Evolutionary conservation across 2,113 vertebrate species (phyloP), one percentile per base, ranked within the genome.

Genomic region (Misgurnus mizolepis): DNA sequence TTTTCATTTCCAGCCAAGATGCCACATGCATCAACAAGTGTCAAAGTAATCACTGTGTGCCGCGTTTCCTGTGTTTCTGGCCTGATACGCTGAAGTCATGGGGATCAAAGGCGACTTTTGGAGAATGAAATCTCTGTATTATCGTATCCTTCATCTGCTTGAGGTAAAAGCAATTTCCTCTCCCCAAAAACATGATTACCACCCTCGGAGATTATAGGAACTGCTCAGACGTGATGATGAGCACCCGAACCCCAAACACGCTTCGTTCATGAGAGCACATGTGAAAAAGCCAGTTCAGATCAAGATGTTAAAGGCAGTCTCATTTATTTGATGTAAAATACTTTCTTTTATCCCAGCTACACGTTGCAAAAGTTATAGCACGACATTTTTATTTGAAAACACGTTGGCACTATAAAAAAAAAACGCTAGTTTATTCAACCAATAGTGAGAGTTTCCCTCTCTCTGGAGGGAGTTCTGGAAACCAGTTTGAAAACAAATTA

Each of bases 151-250:
- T 79, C 71, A 82, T 69, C 45, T 27, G 55, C 61, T 18, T 70
- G 67, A 79, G 61, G 80, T 65, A 70, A 76, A 85, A 81, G 80
- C 80, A 82, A 76, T 79, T 85, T 80, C 70, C 80, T 79, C 62
- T 61, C 45, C 58, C 64, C 40, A 61, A 82, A 72, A 60, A 79
- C 47, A 6, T 61, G 40, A 82, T 82, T 82, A 68, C 70, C 50
- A 79, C 65, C 45, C 50, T 41, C 34, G 76, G 56, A 34, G 65
- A 82, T 81, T 75, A 60, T 55, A 39, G 55, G 56, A 78, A 72
- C 22, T 72, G 61, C 2, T 53, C 43, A 73, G 47, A 50, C 50
- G 65, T 64, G 53, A 22, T 17, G 65, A 45, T 80, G 61, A 41
- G 56, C 65, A 70, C 47, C 34, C 39, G 56, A 47, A 66, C 15